A percentile compares a stretch with the other conserved stretches of the same genome.
phyloP scores from a whole-genome alignment of 2,888 invertebrate species.

The Lissocephala sabroskyi region DNA sequence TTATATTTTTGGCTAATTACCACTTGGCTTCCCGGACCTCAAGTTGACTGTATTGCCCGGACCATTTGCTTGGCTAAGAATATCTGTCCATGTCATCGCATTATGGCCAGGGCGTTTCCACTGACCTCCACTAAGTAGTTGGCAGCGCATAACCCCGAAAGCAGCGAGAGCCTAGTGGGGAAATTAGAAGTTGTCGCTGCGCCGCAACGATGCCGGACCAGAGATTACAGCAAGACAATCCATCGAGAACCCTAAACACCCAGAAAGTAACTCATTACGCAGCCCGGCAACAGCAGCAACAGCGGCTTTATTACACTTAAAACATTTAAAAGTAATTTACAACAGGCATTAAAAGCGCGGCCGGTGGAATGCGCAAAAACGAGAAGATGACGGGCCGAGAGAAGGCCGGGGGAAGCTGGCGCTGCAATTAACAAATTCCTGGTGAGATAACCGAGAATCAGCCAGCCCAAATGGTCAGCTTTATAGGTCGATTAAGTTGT shows the following conservation, averaged over 20 bases:
- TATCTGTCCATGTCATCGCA: no score
- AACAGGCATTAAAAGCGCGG: slow-evolving; percentile 38
- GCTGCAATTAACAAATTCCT: slow-evolving; percentile 61
- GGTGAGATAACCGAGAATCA: slow-evolving; percentile 39
- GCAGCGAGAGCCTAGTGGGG: no score
- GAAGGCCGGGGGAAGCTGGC: slow-evolving; percentile 27
- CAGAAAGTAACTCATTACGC: slow-evolving; percentile 47
- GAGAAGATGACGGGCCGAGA: slow-evolving; percentile 32
- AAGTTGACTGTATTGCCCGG: no score
- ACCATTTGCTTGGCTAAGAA: no score
- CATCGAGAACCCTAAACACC: not conserved
- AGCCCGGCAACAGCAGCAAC: slow-evolving; percentile 43
- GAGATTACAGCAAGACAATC: slow-evolving; percentile 38
- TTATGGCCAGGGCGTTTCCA: no score
- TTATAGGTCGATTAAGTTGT: slow-evolving; percentile 57
- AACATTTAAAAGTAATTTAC: slow-evolving; percentile 60
- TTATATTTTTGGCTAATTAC: no score
- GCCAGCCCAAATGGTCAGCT: slow-evolving; percentile 28
- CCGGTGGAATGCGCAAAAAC: slow-evolving; percentile 1
- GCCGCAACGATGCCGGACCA: slow-evolving; percentile 37
- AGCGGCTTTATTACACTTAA: slow-evolving; percentile 55
- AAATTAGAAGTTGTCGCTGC: no score
- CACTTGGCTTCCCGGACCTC: no score
- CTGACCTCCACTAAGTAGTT: no score
- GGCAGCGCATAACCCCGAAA: no score